Evolutionary conservation across 2,888 invertebrate species (phyloP), one percentile per base, ranked within the genome.

Genomic region (Macrophya alboannulata): DNA sequence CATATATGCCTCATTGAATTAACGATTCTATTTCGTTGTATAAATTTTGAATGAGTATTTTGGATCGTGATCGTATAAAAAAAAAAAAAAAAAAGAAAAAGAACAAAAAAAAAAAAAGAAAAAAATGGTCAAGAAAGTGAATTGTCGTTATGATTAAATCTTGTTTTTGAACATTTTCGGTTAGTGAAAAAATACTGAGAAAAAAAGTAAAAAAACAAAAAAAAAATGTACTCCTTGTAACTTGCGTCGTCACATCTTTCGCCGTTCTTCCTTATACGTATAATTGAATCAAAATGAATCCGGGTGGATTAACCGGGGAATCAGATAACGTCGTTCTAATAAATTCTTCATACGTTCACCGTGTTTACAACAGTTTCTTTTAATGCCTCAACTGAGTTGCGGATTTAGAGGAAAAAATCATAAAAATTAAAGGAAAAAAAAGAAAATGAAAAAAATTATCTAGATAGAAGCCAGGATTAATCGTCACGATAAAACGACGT

Each of bases 1-100:
- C 68, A 68, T n/a, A n/a, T n/a, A n/a, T 17, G 68, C 31, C 68
- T 68, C 5, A 68, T 68, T 15, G 68, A 68, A 68, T 37, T 17
- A 31, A 15, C 37, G 6, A 15, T 37, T 68, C 17, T 8, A 12
- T 37, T 68, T 68, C 0, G 15, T 15, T 31, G 0, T 62, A 10
- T 37, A 17, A 15, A 6, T 37, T 17, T 37, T 68, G 3, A 21
- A 37, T 25, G 31, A 1, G 21, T 10, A 25, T 21, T 62, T 10
- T 48, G 4, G 1, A n/a, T n/a, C 55, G 12, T 45, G 9, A 6
- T 48, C 45, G 10, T 3, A 8, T 48, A 3, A 31, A 31, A 31
- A 31, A 31, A 31, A 2, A 31, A 31, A 31, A 3, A 31, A 31
- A 31, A 31, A 2, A 31, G 3, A 31, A 31, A 2, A 3, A 31